phyloP scores from a whole-genome alignment of 2,797 vertebrate genomes.

The Poecilia picta region DNA sequence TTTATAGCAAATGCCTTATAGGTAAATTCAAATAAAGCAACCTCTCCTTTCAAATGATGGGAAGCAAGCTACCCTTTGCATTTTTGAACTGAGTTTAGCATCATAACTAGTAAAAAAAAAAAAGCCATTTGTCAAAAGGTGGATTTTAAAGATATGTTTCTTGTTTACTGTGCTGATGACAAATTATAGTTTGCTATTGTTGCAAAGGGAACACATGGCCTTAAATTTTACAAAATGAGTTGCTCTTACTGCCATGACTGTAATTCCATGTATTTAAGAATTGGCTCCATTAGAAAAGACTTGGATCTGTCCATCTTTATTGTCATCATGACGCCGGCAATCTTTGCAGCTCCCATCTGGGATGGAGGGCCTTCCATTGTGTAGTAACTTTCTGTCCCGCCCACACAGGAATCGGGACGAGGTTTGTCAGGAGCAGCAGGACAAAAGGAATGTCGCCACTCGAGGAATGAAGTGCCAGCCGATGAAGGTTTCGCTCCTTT shows the following conservation, averaged over 20 bases:
- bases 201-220: slow-evolving; percentile 11
- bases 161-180: neutral
- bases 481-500: slow-evolving; percentile 66
- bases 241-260: slow-evolving; percentile 6
- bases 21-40: neutral
- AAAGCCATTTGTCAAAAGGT: neutral
- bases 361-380: slow-evolving; percentile 70
- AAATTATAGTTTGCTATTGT: slow-evolving; percentile 14
- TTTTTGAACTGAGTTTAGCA: neutral
- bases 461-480: slow-evolving; percentile 71
- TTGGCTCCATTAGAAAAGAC: slow-evolving; percentile 55
- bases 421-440: slow-evolving; percentile 51
- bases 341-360: slow-evolving; percentile 76
- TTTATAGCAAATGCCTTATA: neutral
- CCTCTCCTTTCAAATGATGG: neutral
- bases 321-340: slow-evolving; percentile 64
- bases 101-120: neutral
- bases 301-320: slow-evolving; percentile 65
- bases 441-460: slow-evolving; percentile 79
- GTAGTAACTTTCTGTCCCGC: slow-evolving; percentile 53
- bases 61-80: neutral
- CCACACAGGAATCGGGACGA: slow-evolving; percentile 53
- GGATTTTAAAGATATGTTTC: neutral
- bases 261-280: slow-evolving; percentile 38
- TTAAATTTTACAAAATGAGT: slow-evolving; percentile 18